Evolutionary conservation across 2,888 invertebrate genomes (phyloP), one percentile per base, ranked within the genome.

Genomic region (Druceiella hillmani): DNA sequence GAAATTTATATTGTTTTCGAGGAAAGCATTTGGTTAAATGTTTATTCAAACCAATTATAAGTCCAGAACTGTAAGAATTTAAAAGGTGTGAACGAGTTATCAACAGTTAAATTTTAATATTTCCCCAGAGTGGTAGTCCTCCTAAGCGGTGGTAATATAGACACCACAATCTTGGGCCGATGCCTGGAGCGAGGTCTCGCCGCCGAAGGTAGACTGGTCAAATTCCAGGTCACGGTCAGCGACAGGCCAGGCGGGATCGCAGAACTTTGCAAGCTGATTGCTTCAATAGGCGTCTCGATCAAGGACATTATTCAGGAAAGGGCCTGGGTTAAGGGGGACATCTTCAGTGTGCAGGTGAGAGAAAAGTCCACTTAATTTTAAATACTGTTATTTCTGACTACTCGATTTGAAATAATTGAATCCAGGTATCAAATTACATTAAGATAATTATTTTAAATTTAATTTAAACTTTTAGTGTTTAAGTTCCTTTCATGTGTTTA

Each of bases 271-370:
- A 78, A 78, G 53, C 64, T 87, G 25, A 74, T 93, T 35, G 76
- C 83, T 1, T 75, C 78, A 2, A 71, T 87, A 17, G 91, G 91
- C 1, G 91, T 91, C 9, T 87, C 87, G 22, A 90, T 97, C 46
- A 97, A 95, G 62, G 95, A 95, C 56, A 92, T 97, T 41, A 86
- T 91, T 64, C 95, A 97, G 59, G 95, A 97, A 58, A 75, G 95
- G 36, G 94, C 95, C 2, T 95, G 94, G 94, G 79, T 95, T 9
- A 82, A 81, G 41, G 80, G 83, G 2, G 94, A 97, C 58, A 86
- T 97, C 31, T 93, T 92, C 44, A 70, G 68, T 48, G 71, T 70
- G 47, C 56, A 62, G 50, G 68, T 68, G 78, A 78, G n/a, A 76
- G 83, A 2, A 81, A 78, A 49, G 87, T 87, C 58, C 66, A 84